Percentiles rank a stretch among this genome's conserved stretches.
These are phyloP conservation scores for Alosa sapidissima DNA, from an alignment of 2,797 vertebrate genomes.

Conservation along the genomic window DNA sequence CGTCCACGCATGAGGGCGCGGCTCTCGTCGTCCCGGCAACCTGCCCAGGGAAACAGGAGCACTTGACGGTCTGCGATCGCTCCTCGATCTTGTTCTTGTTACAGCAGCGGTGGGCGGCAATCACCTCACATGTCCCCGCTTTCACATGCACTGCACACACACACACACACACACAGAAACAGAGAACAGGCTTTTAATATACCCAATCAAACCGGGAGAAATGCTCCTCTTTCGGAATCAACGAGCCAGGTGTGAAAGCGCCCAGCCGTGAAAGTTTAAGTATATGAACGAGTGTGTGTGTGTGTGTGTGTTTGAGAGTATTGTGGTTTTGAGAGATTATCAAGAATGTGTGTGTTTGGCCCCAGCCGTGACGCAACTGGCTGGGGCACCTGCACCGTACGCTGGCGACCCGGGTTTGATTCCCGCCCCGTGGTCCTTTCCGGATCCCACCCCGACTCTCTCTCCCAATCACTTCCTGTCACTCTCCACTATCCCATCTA, in stretches of 20 bases:
- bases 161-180: not conserved
- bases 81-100: conserved; percentile 79
- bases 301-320: not conserved
- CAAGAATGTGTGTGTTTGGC: not conserved
- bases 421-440: no score
- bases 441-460: no score
- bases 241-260: no score
- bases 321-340: not conserved
- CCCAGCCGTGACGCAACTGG: no score
- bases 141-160: not conserved
- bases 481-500: no score
- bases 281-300: not conserved
- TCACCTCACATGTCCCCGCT: conserved; percentile 75
- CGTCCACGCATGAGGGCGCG: not conserved
- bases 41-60: not conserved
- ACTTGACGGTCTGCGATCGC: conserved; percentile 43
- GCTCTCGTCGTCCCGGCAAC: not conserved
- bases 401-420: no score
- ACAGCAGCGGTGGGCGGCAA: conserved; percentile 78
- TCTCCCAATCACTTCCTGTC: no score
- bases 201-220: no score
- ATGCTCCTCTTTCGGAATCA: no score
- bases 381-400: no score
- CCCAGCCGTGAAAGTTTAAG: not conserved
- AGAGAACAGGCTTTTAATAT: not conserved